These are phyloP conservation scores for Acipenser ruthenus DNA, from an alignment of 2,797 vertebrate species.

Conservation along the genomic window DNA sequence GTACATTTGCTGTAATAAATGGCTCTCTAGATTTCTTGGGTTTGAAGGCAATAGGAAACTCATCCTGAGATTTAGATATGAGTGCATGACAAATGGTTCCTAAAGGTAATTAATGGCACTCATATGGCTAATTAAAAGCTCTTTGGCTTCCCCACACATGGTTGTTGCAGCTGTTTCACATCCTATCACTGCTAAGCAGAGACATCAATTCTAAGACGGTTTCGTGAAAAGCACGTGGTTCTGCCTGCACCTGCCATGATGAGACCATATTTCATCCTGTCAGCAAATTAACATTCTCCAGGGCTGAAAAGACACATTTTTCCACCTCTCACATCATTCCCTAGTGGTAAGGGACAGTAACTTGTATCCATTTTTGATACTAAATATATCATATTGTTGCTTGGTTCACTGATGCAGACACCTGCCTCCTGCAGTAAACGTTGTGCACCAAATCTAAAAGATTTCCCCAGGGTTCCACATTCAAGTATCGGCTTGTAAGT, in stretches of 20 bases:
- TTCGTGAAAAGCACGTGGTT: conserved; percentile 78
- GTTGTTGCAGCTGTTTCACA: conserved; percentile 75
- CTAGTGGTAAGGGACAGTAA: conserved; percentile 56
- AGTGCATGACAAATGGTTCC: conserved; percentile 40
- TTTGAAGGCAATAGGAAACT: conserved; percentile 36
- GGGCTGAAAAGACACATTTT: conserved; percentile 48
- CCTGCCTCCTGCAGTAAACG: conserved; percentile 72
- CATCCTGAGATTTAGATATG: conserved; percentile 39
- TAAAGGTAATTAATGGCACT: conserved; percentile 77
- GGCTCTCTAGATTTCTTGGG: conserved; percentile 36
- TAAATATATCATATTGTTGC: conserved; percentile 79
- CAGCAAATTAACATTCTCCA: conserved; percentile 82
- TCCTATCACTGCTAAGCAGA: conserved; percentile 53
- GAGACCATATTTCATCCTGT: conserved; percentile 80
- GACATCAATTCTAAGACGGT: conserved; percentile 83
- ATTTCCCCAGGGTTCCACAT: conserved; percentile 76
- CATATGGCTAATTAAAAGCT: conserved; percentile 94
- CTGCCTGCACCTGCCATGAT: conserved; percentile 69
- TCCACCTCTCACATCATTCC: conserved; percentile 57
- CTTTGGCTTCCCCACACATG: conserved; percentile 81
- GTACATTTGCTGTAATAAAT: conserved; percentile 45
- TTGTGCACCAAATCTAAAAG: conserved; percentile 61
- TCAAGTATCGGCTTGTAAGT: conserved; percentile 79
- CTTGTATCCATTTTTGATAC: conserved; percentile 73
- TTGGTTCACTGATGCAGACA: conserved; percentile 71